Evolutionary conservation across 2,888 invertebrate species (phyloP).

Genomic region (Rotaria sp.): DNA sequence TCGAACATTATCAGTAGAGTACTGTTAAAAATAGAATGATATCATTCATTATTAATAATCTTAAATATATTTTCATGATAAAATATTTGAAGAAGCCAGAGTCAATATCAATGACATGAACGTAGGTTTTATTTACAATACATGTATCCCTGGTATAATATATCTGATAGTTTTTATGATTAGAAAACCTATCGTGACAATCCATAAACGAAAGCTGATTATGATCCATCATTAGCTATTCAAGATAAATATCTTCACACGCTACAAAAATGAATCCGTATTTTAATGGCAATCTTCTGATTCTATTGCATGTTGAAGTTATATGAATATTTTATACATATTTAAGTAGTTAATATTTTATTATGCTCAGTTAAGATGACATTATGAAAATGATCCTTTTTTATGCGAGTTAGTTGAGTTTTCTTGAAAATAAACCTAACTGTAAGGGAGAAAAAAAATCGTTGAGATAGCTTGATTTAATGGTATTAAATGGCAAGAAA

Average conservation of each 20-base stretch:
- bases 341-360: not conserved
- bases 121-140: no score
- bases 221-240: not conserved
- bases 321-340: not conserved
- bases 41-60: no score
- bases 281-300: not conserved
- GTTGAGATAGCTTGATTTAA: not conserved
- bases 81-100: no score
- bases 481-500: not conserved
- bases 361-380: not conserved
- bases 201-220: not conserved
- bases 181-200: not conserved
- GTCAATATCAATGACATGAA: no score
- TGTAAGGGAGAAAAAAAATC: no score
- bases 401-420: no score
- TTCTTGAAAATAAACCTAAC: not conserved
- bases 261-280: not conserved
- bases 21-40: not conserved
- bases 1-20: not conserved
- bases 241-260: not conserved
- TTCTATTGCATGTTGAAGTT: not conserved
- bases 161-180: not conserved
- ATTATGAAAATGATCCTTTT: no score
- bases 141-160: no score
- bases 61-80: no score